These are phyloP conservation scores for Leptodactylus fallax DNA, from an alignment of 2,797 vertebrate genomes.

Conservation along the genomic window DNA sequence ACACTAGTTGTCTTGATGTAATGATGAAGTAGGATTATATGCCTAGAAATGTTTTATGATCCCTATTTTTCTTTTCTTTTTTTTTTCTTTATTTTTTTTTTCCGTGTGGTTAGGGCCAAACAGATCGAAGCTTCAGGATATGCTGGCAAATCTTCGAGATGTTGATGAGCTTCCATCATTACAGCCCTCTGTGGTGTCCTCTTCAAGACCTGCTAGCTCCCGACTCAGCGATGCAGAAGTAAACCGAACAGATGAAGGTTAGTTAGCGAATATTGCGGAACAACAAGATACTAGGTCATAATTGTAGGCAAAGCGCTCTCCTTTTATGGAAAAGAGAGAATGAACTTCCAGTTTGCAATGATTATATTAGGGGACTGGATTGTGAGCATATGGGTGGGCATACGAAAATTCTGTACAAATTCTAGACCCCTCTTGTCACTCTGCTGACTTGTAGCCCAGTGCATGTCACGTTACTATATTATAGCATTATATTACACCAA, in stretches of 20 bases:
- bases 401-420: too few relatives aligned
- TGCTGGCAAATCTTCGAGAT: slow-evolving; percentile 98
- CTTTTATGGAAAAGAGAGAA: background rate
- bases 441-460: too few relatives aligned
- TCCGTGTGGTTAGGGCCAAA: slow-evolving; percentile 88
- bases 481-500: too few relatives aligned
- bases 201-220: slow-evolving; percentile 85
- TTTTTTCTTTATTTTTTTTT: slow-evolving; percentile 65
- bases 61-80: slow-evolving; percentile 63
- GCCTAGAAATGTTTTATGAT: slow-evolving; percentile 25
- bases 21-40: background rate
- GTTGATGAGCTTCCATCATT: slow-evolving; percentile 93
- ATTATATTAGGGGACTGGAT: background rate
- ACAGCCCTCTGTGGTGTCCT: slow-evolving; percentile 89
- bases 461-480: too few relatives aligned
- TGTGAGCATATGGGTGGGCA: too few relatives aligned
- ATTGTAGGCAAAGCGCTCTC: background rate
- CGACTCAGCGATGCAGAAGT: slow-evolving; percentile 91
- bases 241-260: slow-evolving; percentile 92
- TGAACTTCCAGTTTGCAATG: background rate
- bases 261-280: background rate
- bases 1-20: background rate
- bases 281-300: background rate
- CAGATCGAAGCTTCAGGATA: slow-evolving; percentile 98
- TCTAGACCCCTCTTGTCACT: too few relatives aligned